Base-by-base conservation (phyloP, 2,888 invertebrate genomes). In the Drosophila lutescens region DNA sequence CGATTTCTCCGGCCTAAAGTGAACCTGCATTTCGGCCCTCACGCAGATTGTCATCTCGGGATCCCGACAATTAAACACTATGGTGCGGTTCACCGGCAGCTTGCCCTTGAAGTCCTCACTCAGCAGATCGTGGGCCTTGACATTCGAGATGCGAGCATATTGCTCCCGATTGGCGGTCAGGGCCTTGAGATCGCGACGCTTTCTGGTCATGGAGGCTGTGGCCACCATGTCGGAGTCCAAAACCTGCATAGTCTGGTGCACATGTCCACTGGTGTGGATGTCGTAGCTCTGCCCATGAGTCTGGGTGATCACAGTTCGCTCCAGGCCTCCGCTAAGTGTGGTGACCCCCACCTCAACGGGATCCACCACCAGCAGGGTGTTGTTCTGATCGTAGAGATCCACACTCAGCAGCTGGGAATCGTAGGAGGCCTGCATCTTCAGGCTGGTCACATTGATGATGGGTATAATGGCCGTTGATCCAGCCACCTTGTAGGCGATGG, bases 51-150 rank as follows among this genome's bases (percentile, higher is more conserved):
- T 91, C 72, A 88, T 91, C 36, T 87, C 83, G 4, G 90, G 86
- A 78, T 92, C 89, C 32, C 89, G 79, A 57, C 92, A 92, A 70
- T 92, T 91, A 67, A 92, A 92, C 4, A 91, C 90, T 53, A 92
- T 91, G 7, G 92, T 92, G n/a, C 92, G 90, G 75, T 92, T 92
- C 4, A 90, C 86, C 0, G 92, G 92, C 38, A 92, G 51, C 13
- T 80, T 82, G 4, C 89, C 91, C 58, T 90, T 89, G 5, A 91
- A 78, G 41, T 92, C 91, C 1, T 91, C 91, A 58, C 86, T 87
- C 4, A 91, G 80, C 46, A 91, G 65, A 6, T 88, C 89, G 47
- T 90, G 89, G 0, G 89, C 87, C 47, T 89, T 89, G 36, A 78
- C 73, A 46, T 91, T 90, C 0, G 86, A 77, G n/a, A 91, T 89